Evolutionary conservation across 1,140 invertebrate genomes (phyloP).

Genomic region (Dysdera silvatica): DNA sequence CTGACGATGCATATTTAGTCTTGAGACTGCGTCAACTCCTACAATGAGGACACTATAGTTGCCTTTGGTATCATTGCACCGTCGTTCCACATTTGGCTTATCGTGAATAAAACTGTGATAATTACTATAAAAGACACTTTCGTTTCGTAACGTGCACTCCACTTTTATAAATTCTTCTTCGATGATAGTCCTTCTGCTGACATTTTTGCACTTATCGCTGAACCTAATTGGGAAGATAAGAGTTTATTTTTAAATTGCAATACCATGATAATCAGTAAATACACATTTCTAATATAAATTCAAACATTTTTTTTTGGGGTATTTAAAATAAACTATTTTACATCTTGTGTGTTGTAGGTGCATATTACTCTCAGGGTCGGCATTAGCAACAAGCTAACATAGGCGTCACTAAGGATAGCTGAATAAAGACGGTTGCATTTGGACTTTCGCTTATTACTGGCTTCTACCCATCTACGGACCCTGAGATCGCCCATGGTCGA

Average conservation of each 20-base stretch:
- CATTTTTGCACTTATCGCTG: neutral
- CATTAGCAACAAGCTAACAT: too few species aligned
- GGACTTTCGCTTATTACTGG: too few species aligned
- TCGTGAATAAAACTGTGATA: conserved; percentile 28
- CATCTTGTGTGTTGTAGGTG: too few species aligned
- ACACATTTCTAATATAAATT: neutral
- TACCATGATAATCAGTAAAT: too few species aligned
- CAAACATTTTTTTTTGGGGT: too few species aligned
- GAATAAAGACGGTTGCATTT: too few species aligned
- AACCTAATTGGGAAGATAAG: conserved; percentile 4
- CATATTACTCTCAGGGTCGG: too few species aligned
- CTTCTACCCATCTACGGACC: too few species aligned
- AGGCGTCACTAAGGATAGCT: too few species aligned
- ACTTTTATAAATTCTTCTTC: conserved; percentile 21
- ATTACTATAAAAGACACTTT: conserved; percentile 3
- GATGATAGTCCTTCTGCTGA: neutral
- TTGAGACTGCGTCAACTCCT: conserved; percentile 53
- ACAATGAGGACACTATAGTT: conserved; percentile 46
- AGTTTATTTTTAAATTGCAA: neutral
- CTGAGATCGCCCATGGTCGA: too few species aligned
- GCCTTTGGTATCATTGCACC: neutral
- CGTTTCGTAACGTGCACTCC: neutral
- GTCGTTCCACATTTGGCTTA: conserved; percentile 7
- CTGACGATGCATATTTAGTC: conserved; percentile 52
- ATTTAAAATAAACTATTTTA: too few species aligned